phyloP scores from a whole-genome alignment of 1,140 invertebrate species.

The Stegodyphus mimosarum region DNA sequence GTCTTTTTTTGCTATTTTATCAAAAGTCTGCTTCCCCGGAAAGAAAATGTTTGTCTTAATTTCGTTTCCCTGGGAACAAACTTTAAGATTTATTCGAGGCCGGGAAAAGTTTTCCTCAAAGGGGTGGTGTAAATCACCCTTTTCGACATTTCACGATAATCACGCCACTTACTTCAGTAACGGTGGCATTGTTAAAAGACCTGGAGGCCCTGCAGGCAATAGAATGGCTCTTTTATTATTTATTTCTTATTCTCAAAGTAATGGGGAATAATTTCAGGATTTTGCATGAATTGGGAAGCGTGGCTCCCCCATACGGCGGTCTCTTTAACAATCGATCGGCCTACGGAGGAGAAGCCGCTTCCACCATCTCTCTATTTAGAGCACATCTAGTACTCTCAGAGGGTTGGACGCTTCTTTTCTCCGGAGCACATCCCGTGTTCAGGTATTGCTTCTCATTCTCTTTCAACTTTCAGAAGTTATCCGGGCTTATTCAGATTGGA shows the following conservation, averaged over 20 bases:
- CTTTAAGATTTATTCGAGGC: too few species aligned
- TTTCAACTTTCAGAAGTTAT: neutral
- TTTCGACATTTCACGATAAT: neutral
- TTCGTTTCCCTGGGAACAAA: too few species aligned
- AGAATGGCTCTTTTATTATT: neutral
- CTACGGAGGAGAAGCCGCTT: neutral
- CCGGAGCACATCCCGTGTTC: neutral
- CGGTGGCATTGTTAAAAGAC: neutral
- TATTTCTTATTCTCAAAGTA: neutral
- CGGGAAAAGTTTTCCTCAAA: too few species aligned
- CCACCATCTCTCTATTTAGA: conserved; percentile 1
- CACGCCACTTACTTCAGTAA: neutral
- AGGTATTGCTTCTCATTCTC: conserved; percentile 16
- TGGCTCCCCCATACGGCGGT: conserved; percentile 22
- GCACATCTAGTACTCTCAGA: neutral
- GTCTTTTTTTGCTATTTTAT: too few species aligned
- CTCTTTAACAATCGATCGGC: conserved; percentile 19
- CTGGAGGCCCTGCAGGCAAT: neutral
- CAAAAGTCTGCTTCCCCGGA: too few species aligned
- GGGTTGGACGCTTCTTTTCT: conserved; percentile 14
- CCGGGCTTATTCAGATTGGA: too few species aligned
- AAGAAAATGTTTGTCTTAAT: too few species aligned
- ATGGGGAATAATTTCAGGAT: conserved; percentile 5
- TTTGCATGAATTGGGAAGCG: conserved; percentile 5
- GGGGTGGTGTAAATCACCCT: neutral